Evolutionary conservation across 2,797 vertebrate species (phyloP).

Genomic region (Balearica regulorum): DNA sequence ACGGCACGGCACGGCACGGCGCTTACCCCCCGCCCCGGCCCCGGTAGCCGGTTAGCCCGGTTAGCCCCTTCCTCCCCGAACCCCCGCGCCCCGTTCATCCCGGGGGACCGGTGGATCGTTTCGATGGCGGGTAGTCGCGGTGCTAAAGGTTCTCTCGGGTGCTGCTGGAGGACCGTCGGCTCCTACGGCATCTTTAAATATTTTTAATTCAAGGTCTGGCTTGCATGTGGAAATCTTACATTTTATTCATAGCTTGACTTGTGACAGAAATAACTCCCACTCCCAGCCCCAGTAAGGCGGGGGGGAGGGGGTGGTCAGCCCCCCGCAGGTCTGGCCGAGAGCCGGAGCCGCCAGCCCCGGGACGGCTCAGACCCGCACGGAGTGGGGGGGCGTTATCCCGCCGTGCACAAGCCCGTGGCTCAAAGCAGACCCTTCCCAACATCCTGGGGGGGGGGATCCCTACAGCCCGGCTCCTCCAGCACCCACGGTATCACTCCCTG

Average conservation of each 20-base stretch:
- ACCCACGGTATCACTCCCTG: no score
- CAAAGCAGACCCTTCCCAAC: not conserved
- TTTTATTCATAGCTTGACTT: not conserved
- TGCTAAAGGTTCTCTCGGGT: no score
- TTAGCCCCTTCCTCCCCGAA: not conserved
- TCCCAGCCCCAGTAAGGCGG: no score
- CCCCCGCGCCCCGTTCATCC: not conserved
- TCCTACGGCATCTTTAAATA: not conserved
- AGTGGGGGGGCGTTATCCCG: rapidly evolving
- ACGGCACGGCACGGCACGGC: not conserved
- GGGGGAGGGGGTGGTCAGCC: no score
- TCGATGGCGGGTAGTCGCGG: not conserved
- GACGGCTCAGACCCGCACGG: no score
- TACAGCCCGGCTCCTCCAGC: not conserved
- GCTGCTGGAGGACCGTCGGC: not conserved
- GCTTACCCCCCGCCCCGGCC: no score
- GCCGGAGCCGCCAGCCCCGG: not conserved
- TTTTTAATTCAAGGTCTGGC: not conserved
- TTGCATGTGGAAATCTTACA: not conserved
- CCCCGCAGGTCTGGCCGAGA: no score
- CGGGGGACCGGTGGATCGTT: not conserved
- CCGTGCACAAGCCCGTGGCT: not conserved
- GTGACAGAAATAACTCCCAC: not conserved
- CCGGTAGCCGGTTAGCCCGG: not conserved
- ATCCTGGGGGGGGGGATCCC: not conserved